These are phyloP conservation scores for Patella depressa DNA, from an alignment of 2,888 invertebrate species.

Conservation along the genomic window DNA sequence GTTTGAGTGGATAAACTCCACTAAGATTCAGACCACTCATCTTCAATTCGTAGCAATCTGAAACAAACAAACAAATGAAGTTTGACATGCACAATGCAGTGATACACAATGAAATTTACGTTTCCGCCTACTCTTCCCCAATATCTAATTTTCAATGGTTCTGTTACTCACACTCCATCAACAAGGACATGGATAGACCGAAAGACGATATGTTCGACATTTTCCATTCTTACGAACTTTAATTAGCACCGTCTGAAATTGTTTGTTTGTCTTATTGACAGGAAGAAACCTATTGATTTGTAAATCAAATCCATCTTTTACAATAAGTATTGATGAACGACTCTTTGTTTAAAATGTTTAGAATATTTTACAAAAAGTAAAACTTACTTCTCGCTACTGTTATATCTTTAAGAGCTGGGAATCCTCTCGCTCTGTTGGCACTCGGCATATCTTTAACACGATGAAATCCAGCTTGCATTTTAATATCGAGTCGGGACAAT, in stretches of 20 bases:
- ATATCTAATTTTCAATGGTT: background rate
- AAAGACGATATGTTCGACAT: too few relatives aligned
- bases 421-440: constrained; percentile 29
- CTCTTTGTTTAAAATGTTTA: too few relatives aligned
- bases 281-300: too few relatives aligned
- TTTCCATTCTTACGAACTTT: too few relatives aligned
- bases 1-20: constrained; percentile 81
- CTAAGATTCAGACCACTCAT: constrained; percentile 77
- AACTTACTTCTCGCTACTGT: constrained; percentile 50
- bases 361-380: too few relatives aligned
- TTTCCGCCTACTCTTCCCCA: background rate
- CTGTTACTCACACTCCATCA: too few relatives aligned
- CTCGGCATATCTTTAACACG: constrained; percentile 22
- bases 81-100: background rate
- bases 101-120: background rate
- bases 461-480: constrained; percentile 27
- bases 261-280: too few relatives aligned
- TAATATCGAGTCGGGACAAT: constrained; percentile 30
- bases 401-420: constrained; percentile 48
- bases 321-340: too few relatives aligned
- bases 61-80: constrained; percentile 31
- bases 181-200: too few relatives aligned
- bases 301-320: too few relatives aligned
- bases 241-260: too few relatives aligned
- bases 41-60: constrained; percentile 75